These are phyloP conservation scores for Cerastoderma edule DNA, from an alignment of 2,888 invertebrate genomes.

Conservation along the genomic window DNA sequence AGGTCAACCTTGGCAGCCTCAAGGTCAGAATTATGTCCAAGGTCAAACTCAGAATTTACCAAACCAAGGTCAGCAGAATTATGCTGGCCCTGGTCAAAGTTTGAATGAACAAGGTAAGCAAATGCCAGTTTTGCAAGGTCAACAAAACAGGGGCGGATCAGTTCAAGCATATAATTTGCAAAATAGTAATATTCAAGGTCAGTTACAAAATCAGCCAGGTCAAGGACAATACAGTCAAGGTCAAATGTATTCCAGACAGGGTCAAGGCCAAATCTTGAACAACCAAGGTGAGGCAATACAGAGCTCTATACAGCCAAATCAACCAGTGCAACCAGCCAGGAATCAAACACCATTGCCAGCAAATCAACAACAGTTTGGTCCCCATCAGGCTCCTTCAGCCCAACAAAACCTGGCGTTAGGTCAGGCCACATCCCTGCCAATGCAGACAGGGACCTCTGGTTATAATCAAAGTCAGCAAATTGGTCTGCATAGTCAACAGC, in stretches of 20 bases:
- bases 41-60: background rate
- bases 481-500: constrained; percentile 29
- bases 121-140: no score
- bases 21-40: constrained; percentile 9
- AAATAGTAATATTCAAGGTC: background rate
- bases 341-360: background rate
- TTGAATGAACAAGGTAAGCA: no score
- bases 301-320: background rate
- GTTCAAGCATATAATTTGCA: no score
- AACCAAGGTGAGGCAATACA: constrained; percentile 25
- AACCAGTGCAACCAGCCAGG: background rate
- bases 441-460: background rate
- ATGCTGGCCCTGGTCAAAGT: no score
- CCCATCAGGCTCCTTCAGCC: constrained; percentile 33
- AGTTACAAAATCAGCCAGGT: background rate
- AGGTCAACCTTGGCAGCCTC: background rate
- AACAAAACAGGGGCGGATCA: no score
- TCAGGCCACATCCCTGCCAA: background rate
- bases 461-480: constrained; percentile 10
- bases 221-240: constrained; percentile 9
- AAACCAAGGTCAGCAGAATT: constrained; percentile 2
- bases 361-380: constrained; percentile 27
- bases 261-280: constrained; percentile 18
- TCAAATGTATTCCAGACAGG: constrained; percentile 14
- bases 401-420: background rate